phyloP scores from a whole-genome alignment of 2,888 invertebrate species.

The Acholoe squamosa region DNA sequence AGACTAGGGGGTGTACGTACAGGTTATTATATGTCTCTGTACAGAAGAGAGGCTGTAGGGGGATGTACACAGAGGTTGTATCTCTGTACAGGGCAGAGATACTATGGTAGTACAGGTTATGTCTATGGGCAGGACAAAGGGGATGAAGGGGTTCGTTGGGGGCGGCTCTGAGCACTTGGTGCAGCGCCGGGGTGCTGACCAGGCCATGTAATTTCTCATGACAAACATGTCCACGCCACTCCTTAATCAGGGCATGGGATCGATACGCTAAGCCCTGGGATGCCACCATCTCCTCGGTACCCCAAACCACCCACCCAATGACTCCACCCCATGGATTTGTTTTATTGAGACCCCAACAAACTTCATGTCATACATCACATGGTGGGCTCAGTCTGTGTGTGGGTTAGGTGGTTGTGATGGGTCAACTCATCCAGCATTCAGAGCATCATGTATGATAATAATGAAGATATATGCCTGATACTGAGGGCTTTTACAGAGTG shows the following conservation, averaged over 20 bases:
- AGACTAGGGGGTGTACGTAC: too few species aligned
- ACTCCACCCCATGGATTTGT: background rate
- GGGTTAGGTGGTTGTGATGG: background rate
- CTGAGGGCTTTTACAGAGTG: too few species aligned
- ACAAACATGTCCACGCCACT: conserved; percentile 20
- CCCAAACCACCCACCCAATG: background rate
- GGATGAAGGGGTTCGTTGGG: background rate
- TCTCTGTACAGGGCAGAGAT: too few species aligned
- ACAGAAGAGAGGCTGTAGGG: too few species aligned
- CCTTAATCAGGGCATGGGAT: conserved; percentile 13
- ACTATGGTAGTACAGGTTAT: too few species aligned
- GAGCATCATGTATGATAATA: background rate
- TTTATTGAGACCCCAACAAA: conserved; percentile 37
- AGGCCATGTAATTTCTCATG: conserved; percentile 31
- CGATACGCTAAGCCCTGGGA: background rate
- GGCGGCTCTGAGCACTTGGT: conserved; percentile 15
- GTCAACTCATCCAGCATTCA: background rate
- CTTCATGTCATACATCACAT: conserved; percentile 9
- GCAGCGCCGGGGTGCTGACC: background rate
- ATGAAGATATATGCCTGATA: too few species aligned
- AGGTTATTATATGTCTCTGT: too few species aligned
- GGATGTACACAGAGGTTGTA: too few species aligned
- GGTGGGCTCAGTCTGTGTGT: background rate
- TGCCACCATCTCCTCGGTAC: background rate
- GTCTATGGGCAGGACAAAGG: too few species aligned